Evolutionary conservation across 2,888 invertebrate species (phyloP).

Genomic region (Emesis russula): DNA sequence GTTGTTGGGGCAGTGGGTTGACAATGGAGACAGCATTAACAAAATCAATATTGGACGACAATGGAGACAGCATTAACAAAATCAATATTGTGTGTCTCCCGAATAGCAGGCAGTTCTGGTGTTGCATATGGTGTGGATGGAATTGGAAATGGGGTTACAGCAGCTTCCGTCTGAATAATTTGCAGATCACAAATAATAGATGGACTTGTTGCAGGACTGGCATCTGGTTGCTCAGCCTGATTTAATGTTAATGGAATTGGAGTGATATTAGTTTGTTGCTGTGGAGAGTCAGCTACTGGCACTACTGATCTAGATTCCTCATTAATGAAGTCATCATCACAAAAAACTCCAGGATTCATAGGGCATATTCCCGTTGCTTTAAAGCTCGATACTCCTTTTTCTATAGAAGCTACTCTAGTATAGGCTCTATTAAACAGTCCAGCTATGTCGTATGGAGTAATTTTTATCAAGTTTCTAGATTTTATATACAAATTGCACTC

Average conservation of each 20-base stretch:
- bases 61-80: slow-evolving; percentile 32
- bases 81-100: slow-evolving; percentile 22
- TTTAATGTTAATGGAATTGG: slow-evolving; percentile 26
- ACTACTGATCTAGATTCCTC: slow-evolving; percentile 16
- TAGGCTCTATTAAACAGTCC: slow-evolving; percentile 47
- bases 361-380: slow-evolving; percentile 86
- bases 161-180: slow-evolving; percentile 20
- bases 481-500: slow-evolving; percentile 81
- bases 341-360: slow-evolving; percentile 72
- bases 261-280: slow-evolving; percentile 4
- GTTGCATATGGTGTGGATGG: background rate
- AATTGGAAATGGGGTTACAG: slow-evolving; percentile 14
- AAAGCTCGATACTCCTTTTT: slow-evolving; percentile 75
- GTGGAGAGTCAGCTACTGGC: background rate
- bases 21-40: slow-evolving; percentile 27
- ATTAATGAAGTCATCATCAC: slow-evolving; percentile 43
- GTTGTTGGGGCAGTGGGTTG: background rate
- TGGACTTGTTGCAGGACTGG: slow-evolving; percentile 40
- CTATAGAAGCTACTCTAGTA: slow-evolving; percentile 54
- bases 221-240: slow-evolving; percentile 23
- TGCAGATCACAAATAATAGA: slow-evolving; percentile 27
- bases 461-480: slow-evolving; percentile 56
- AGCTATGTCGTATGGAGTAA: slow-evolving; percentile 80
- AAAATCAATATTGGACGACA: slow-evolving; percentile 31
- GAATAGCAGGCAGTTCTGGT: background rate